Evolutionary conservation across 2,888 invertebrate species (phyloP).

Genomic region (Coecobrya sp.): DNA sequence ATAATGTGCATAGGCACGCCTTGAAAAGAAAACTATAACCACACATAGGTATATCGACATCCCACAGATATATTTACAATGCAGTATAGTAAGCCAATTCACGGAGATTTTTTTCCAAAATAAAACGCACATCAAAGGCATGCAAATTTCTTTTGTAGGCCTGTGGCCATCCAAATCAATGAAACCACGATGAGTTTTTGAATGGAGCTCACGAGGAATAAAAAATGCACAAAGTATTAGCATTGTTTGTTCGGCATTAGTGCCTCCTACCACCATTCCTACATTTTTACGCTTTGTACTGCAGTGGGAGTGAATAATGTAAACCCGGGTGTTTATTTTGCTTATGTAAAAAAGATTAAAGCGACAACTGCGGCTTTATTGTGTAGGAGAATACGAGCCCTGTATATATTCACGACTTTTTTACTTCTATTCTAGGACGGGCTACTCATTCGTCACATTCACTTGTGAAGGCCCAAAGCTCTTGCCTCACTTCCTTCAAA

Average conservation of each 20-base stretch:
- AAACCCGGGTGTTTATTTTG: too few species aligned
- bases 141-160: slow-evolving; percentile 14
- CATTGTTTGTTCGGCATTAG: not conserved
- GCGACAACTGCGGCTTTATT: too few species aligned
- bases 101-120: not conserved
- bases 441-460: slow-evolving; percentile 91
- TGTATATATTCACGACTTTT: not conserved
- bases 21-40: too few species aligned
- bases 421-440: slow-evolving; percentile 87
- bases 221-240: too few species aligned
- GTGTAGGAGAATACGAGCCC: too few species aligned
- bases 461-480: slow-evolving; percentile 91
- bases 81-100: too few species aligned
- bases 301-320: not conserved
- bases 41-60: too few species aligned
- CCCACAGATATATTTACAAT: too few species aligned
- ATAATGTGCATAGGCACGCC: too few species aligned
- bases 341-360: too few species aligned
- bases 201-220: not conserved
- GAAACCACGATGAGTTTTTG: not conserved
- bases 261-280: not conserved
- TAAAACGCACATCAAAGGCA: slow-evolving; percentile 19
- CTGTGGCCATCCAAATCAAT: not conserved
- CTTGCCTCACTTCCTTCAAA: slow-evolving; percentile 91
- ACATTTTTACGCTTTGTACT: too few species aligned